These are phyloP conservation scores for Cyanoderma ruficeps DNA, from an alignment of 2,113 vertebrate species.

Conservation along the genomic window DNA sequence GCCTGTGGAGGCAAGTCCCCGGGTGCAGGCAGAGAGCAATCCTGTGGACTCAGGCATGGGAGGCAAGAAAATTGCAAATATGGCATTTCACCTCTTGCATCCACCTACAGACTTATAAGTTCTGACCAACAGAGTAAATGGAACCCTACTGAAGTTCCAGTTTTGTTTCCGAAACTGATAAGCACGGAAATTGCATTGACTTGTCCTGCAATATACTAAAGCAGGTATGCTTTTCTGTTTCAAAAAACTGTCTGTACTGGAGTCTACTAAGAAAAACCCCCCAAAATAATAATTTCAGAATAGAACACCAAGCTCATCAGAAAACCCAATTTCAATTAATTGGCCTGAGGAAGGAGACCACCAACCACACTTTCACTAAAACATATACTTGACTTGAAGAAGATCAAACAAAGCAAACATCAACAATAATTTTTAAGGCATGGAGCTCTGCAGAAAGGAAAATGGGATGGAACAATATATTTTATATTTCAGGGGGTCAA, in stretches of 20 bases:
- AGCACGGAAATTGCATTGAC: background rate
- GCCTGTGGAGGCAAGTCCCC: background rate
- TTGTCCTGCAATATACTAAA: background rate
- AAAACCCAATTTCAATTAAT: background rate
- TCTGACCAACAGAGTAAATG: background rate
- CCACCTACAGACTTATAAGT: background rate
- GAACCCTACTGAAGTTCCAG: fast-evolving
- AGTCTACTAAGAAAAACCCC: background rate
- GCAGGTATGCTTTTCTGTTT: background rate
- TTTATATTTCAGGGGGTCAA: background rate
- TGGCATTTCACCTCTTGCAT: background rate
- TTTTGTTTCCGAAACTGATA: background rate
- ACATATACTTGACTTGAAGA: background rate
- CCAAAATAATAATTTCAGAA: background rate
- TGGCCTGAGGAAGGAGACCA: background rate
- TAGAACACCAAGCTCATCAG: background rate
- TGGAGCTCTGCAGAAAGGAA: background rate
- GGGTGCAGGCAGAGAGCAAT: background rate
- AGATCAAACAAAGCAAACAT: background rate
- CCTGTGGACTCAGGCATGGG: background rate
- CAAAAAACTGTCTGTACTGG: background rate
- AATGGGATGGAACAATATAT: background rate
- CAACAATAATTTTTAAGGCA: background rate
- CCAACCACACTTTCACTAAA: background rate
- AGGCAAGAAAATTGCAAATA: background rate